Evolutionary conservation across 2,797 vertebrate species (phyloP), one percentile per base, ranked within the genome.

Genomic region (Coendou prehensilis): DNA sequence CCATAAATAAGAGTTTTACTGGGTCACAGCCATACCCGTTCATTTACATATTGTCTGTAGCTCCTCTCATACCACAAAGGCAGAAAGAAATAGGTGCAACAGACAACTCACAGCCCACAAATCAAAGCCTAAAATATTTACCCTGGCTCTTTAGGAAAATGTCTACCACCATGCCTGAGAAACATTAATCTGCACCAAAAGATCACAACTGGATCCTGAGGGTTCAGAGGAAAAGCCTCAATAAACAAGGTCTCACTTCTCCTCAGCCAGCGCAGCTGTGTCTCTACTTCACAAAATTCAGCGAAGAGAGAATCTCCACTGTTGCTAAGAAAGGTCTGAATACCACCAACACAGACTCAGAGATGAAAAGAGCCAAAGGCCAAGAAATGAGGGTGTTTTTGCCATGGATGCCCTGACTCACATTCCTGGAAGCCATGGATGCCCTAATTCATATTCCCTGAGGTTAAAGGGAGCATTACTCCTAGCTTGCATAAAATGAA

Each of bases 261-360:
- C 18, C 41, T 82, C 45, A 82, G 30, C 22, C 30, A 26, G 3
- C 3, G 22, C 15, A 52, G 22, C n/a, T 63, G 20, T 26, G 76
- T 33, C 59, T 90, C 54, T 50, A 63, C 54, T 63, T 61, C 52
- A 54, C 87, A 85, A 78, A 80, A 47, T 88, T 92, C 89, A 71
- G 30, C 47, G 78, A 50, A 82, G 87, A 26, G 57, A 87, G 83
- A 14, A 2, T 20, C 80, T 41, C 11, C 61, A 61, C 50, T 41
- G 79, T 71, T 76, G 52, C n/a, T 81, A 87, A 52, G 56, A 83
- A 80, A 71, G 75, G n/a, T 28, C 1, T 92, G 64, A 91, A 59
- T 20, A 41, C 9, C 59, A 69, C 13, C 75, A 54, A 64, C 47
- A 71, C 69, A 59, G 93, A 64, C 50, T 85, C 47, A 81, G 61